Evolutionary conservation across 2,113 vertebrate species (phyloP).

Genomic region (Coryphaenoides rupestris): DNA sequence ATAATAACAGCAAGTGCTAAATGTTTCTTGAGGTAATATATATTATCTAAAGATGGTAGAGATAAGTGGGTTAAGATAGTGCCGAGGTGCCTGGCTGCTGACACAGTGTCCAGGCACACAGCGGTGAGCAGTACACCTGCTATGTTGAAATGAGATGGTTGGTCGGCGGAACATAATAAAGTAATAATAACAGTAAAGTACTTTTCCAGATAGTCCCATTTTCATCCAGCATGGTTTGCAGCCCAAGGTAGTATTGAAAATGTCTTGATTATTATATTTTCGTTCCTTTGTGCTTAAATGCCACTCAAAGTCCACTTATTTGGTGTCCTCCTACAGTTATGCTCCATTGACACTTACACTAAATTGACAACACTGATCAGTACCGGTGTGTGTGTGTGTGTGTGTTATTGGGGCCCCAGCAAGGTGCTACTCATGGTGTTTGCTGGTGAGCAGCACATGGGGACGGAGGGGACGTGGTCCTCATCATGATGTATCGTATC

Average conservation of each 20-base stretch:
- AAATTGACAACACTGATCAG: not conserved
- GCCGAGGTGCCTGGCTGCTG: slow-evolving; percentile 28
- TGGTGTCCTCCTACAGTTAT: not conserved
- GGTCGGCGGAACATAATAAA: slow-evolving; percentile 35
- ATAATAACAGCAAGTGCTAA: slow-evolving; percentile 26
- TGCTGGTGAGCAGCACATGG: too few species aligned
- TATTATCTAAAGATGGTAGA: slow-evolving; percentile 39
- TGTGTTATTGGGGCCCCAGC: not conserved
- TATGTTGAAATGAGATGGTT: slow-evolving; percentile 26
- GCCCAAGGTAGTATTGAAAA: slow-evolving; percentile 13
- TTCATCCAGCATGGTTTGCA: slow-evolving; percentile 48
- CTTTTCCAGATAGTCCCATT: slow-evolving; percentile 57
- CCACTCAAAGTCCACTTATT: not conserved
- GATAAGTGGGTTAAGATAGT: slow-evolving; percentile 33
- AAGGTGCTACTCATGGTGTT: not conserved
- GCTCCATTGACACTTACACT: too few species aligned
- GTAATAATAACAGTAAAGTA: too few species aligned
- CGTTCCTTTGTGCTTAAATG: slow-evolving; percentile 13
- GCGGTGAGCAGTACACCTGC: slow-evolving; percentile 27
- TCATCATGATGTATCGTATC: slow-evolving; percentile 24
- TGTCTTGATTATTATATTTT: slow-evolving; percentile 20
- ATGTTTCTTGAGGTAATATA: slow-evolving; percentile 45
- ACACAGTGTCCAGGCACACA: slow-evolving; percentile 28
- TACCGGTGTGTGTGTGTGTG: not conserved
- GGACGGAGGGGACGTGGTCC: slow-evolving; percentile 9